Percentiles rank a stretch among this genome's conserved stretches.
phyloP scores from a whole-genome alignment of 1,140 invertebrate genomes.

The Hyles vespertilio region DNA sequence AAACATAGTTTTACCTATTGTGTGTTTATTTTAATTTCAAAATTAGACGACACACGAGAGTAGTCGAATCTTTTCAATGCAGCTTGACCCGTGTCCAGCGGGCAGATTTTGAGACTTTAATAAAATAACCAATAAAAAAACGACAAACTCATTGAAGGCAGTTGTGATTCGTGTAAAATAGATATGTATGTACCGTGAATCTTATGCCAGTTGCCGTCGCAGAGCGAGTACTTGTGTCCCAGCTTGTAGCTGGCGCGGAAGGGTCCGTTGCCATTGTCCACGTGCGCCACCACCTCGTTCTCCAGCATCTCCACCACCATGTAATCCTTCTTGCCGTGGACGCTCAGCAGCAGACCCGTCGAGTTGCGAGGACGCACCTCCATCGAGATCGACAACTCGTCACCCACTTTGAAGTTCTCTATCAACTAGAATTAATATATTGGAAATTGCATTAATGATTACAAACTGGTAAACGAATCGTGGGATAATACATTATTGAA shows the following conservation, averaged over 20 bases:
- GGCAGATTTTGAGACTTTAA: too few species aligned
- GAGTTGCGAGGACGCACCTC: conserved; percentile 92
- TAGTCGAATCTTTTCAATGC: too few species aligned
- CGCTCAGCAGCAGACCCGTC: conserved; percentile 88
- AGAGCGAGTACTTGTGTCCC: conserved; percentile 83
- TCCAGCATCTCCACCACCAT: conserved; percentile 92
- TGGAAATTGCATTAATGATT: conserved; percentile 3
- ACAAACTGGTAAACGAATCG: too few species aligned
- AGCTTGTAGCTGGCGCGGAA: conserved; percentile 86
- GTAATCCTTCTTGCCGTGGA: conserved; percentile 88
- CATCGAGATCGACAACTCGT: conserved; percentile 87
- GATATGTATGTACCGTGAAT: conserved; percentile 83
- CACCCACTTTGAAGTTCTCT: conserved; percentile 87
- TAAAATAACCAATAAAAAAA: too few species aligned
- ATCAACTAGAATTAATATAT: conserved; percentile 67
- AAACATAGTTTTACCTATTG: too few species aligned
- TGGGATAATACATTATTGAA: too few species aligned
- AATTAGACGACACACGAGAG: too few species aligned
- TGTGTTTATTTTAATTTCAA: too few species aligned
- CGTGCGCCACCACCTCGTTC: conserved; percentile 86
- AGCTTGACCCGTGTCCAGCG: too few species aligned
- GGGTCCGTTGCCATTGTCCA: conserved; percentile 90
- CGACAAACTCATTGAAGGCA: too few species aligned
- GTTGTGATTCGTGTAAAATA: too few species aligned
- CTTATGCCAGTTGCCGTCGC: conserved; percentile 96